phyloP scores from a whole-genome alignment of 2,888 invertebrate species.

The Hedya salicella region DNA sequence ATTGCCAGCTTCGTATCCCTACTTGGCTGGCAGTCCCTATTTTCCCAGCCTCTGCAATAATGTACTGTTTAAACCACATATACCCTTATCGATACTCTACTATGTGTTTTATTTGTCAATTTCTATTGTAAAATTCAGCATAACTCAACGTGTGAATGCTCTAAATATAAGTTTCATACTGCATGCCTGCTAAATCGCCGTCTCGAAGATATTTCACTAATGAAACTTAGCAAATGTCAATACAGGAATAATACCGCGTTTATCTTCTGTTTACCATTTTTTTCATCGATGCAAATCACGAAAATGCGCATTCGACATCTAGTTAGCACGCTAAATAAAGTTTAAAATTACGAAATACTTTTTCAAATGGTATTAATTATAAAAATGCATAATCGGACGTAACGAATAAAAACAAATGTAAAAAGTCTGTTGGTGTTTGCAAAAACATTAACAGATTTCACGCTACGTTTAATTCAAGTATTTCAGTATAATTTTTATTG shows the following conservation, averaged over 20 bases:
- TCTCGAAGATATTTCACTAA: background rate
- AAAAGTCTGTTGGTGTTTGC: background rate
- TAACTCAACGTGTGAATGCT: no score
- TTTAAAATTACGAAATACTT: background rate
- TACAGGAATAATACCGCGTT: background rate
- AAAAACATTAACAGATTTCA: conserved; percentile 20
- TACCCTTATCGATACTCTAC: no score
- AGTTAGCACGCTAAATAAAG: conserved; percentile 5
- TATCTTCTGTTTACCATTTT: background rate
- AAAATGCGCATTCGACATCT: background rate
- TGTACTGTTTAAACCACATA: no score
- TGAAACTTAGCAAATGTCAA: background rate
- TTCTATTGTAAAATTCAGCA: no score
- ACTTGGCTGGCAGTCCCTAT: no score
- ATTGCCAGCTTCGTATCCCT: no score
- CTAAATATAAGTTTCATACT: no score
- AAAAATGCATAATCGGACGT: background rate
- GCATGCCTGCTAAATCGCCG: no score
- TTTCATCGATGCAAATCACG: background rate
- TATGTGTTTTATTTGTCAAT: no score
- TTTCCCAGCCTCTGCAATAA: no score
- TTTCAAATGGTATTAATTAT: conserved; percentile 10
- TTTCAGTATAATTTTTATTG: background rate
- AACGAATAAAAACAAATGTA: background rate
- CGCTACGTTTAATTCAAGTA: background rate